Percentiles rank a stretch among this genome's conserved stretches.
These are phyloP conservation scores for Brienomyrus longianalis DNA, from an alignment of 2,113 vertebrate species.

Conservation along the genomic window DNA sequence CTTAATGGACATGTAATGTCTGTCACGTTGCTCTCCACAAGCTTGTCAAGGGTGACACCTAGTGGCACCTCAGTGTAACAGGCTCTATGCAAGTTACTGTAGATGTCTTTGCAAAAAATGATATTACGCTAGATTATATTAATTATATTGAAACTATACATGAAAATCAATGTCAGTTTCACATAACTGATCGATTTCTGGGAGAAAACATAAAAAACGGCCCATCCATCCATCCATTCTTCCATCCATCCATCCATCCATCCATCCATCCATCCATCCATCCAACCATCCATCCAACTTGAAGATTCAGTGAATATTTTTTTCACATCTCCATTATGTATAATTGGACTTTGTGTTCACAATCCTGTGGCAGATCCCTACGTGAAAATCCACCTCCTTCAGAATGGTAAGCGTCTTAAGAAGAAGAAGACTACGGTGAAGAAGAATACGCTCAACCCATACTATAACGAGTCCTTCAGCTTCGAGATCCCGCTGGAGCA, in stretches of 20 bases:
- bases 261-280: background rate
- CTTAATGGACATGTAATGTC: background rate
- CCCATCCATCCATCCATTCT: no score
- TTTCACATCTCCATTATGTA: background rate
- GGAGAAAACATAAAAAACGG: background rate
- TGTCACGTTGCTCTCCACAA: background rate
- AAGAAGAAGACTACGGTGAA: constrained; percentile 99
- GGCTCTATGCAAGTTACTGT: background rate
- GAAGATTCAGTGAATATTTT: background rate
- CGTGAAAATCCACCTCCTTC: constrained; percentile 94
- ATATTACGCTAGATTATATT: background rate
- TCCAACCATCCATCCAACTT: background rate
- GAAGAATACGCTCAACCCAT: constrained; percentile 95
- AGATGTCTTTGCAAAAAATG: background rate
- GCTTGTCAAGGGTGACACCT: background rate
- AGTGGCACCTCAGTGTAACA: background rate
- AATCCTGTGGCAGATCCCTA: constrained; percentile 75
- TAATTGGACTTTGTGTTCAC: background rate
- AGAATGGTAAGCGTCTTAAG: constrained; percentile 93
- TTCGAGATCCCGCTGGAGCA: constrained; percentile 97
- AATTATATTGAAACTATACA: background rate
- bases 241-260: background rate
- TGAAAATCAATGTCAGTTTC: background rate
- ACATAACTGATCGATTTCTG: background rate
- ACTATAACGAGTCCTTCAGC: constrained; percentile 98